These are phyloP conservation scores for Diabrotica balteata DNA, from an alignment of 2,888 invertebrate species.

Conservation along the genomic window DNA sequence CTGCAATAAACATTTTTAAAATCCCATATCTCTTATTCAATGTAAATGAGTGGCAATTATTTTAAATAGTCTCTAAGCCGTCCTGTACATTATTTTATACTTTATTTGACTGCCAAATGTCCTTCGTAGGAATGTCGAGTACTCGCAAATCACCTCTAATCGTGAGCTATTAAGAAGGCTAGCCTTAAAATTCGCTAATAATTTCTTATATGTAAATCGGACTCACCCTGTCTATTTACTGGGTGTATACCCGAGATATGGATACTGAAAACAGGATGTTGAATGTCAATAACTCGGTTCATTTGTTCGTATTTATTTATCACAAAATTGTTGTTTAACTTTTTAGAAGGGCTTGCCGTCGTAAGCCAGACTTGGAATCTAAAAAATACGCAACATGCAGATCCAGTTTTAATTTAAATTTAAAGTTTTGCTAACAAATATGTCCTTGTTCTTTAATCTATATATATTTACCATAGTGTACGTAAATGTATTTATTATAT, in stretches of 20 bases:
- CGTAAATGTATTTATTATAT: too few relatives aligned
- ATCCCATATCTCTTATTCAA: background rate
- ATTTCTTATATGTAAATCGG: conserved; percentile 38
- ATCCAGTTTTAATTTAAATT: too few relatives aligned
- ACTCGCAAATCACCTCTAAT: conserved; percentile 31
- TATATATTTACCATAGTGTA: too few relatives aligned
- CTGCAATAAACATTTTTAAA: too few relatives aligned
- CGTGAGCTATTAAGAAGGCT: conserved; percentile 34
- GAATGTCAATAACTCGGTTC: conserved; percentile 20
- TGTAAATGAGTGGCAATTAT: background rate
- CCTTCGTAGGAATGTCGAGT: conserved; percentile 32
- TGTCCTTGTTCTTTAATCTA: too few relatives aligned
- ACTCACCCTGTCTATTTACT: conserved; percentile 35
- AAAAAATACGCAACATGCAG: too few relatives aligned
- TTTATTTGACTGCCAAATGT: conserved; percentile 15
- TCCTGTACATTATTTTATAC: too few relatives aligned
- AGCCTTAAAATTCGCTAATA: conserved; percentile 35
- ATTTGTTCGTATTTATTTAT: conserved; percentile 24
- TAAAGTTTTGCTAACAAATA: too few relatives aligned
- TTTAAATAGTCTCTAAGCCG: too few relatives aligned
- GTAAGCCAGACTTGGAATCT: background rate
- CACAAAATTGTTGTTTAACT: conserved; percentile 6
- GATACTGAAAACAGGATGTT: conserved; percentile 33
- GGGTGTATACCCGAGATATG: conserved; percentile 30
- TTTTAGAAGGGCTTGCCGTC: background rate